Base-by-base conservation (phyloP, 2,888 invertebrate genomes). In the Caenorhabditis macrosperma region DNA sequence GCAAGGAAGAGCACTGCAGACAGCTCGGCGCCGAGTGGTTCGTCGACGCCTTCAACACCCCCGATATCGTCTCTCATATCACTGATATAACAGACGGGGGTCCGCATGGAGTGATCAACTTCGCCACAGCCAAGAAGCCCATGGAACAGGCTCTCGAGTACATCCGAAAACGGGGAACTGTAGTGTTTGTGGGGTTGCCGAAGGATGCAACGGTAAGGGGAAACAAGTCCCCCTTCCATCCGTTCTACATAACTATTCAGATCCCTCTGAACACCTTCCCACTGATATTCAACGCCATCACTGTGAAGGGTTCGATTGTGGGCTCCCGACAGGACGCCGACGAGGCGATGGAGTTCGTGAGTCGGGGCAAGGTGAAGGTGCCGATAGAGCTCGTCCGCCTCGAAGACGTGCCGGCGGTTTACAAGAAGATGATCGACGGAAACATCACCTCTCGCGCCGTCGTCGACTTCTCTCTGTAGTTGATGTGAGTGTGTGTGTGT, bases 151-250 rank as follows among this genome's bases (percentile, higher is more conserved):
- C 85, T 20, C 22, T 84, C 9, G 71, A 81, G 17, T 85, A 85
- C 59, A 61, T 84, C 26, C 69, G 85, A 46, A 71, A 78, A 26
- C 44, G 72, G n/a, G 85, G 85, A 52, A 81, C 82, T 1, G 61
- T 84, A n/a, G 81, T 85, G 12, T 67, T 84, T 15, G 84, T 84
- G 17, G 82, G 79, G 12, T 63, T 85, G 20, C 82, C 84, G 30
- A 82, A 78, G 22, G 82, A 81, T 20, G 60, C 72, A 4, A 60
- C 26, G 24, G 74, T 74, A 26, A 54, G 17, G 3, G 6, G 20
- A 41, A 1, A 15, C 1, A 22, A 35, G 0, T 33, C 5, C n/a
- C n/a, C n/a, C n/a, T n/a, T n/a, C n/a, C n/a, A n/a, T n/a, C n/a
- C n/a, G n/a, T n/a, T n/a, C n/a, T n/a, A n/a, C 1, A 54, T 2